Percentiles rank a stretch among this genome's conserved stretches.
These are phyloP conservation scores for Labeo calbasu DNA, from an alignment of 2,797 vertebrate genomes.

Conservation along the genomic window DNA sequence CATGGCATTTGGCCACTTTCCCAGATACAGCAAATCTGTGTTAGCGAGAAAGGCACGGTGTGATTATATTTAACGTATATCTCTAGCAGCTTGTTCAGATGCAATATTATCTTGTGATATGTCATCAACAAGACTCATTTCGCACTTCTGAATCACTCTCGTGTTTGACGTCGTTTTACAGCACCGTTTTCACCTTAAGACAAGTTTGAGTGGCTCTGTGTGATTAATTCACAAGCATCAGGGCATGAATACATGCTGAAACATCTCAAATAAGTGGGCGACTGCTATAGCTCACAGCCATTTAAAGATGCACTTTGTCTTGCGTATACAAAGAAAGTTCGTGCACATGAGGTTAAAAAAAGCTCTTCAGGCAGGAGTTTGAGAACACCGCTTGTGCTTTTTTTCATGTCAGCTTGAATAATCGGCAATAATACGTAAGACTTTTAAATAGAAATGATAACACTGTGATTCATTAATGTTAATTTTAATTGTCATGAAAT, in stretches of 20 bases:
- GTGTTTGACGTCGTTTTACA: background rate
- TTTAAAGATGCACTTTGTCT: constrained; percentile 10
- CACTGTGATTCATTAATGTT: background rate
- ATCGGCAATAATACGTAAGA: background rate
- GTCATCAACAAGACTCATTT: constrained; percentile 7
- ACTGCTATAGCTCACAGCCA: constrained; percentile 10
- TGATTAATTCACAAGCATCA: constrained; percentile 55
- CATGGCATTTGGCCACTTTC: constrained; percentile 1
- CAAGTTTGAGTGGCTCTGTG: background rate
- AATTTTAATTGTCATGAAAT: background rate
- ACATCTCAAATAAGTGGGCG: constrained; percentile 26
- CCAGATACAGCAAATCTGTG: background rate
- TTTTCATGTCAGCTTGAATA: background rate
- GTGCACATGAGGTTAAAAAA: constrained; percentile 1
- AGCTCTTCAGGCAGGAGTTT: background rate
- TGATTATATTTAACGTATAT: constrained; percentile 20
- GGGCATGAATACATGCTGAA: constrained; percentile 33
- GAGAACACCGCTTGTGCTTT: background rate
- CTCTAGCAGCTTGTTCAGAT: background rate
- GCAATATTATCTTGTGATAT: background rate
- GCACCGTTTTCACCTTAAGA: background rate
- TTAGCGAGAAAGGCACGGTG: background rate
- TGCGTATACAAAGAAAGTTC: constrained; percentile 22
- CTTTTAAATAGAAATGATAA: background rate
- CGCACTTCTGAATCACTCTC: background rate